Evolutionary conservation across 35 echinoderm and acorn worm genomes (phyloP).

Genomic region (Anneissia japonica): DNA sequence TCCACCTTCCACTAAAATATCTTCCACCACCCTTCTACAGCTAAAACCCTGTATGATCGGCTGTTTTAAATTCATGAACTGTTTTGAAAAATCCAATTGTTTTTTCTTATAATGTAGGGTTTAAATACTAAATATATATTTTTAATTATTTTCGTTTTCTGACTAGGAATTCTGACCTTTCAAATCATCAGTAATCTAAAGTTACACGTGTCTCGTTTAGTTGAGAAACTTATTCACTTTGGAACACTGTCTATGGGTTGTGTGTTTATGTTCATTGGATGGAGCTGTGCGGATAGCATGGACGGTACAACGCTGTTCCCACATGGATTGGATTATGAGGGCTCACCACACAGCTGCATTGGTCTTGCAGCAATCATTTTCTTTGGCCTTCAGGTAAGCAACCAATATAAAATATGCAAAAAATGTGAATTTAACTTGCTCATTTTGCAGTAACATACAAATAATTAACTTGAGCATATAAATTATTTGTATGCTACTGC

Average conservation of each 20-base stretch:
- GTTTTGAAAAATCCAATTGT: too few species aligned
- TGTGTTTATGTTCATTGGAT: background rate
- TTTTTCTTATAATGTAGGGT: too few species aligned
- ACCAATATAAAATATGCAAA: too few species aligned
- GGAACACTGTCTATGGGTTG: background rate
- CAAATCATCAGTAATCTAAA: background rate
- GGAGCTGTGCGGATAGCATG: background rate
- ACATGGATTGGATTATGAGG: background rate
- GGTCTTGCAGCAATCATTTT: background rate
- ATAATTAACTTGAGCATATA: too few species aligned
- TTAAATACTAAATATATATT: too few species aligned
- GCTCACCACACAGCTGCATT: background rate
- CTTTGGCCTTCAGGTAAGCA: background rate
- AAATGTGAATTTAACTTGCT: too few species aligned
- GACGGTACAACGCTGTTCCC: background rate
- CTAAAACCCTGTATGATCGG: too few species aligned
- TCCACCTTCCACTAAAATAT: too few species aligned
- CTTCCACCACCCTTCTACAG: too few species aligned
- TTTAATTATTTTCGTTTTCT: background rate
- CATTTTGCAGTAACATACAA: too few species aligned
- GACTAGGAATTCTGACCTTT: background rate
- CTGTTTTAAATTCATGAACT: too few species aligned
- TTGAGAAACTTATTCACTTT: background rate
- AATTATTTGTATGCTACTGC: too few species aligned
- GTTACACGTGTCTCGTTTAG: background rate